Base-by-base conservation (phyloP, 1,140 invertebrate genomes). In the Drosophila cardini region DNA sequence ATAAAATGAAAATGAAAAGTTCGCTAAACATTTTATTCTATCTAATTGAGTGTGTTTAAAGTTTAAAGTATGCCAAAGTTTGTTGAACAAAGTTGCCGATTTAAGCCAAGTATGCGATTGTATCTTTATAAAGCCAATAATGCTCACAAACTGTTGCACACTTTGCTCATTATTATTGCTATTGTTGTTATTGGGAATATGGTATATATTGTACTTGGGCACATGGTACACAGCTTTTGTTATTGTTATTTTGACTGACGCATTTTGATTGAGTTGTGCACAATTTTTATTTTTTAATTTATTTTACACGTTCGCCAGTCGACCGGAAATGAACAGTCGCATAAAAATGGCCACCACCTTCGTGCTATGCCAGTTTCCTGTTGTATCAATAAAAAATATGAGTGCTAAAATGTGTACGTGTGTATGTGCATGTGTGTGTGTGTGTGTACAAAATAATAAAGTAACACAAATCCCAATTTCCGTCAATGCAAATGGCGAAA, bases 31-130 rank as follows among this genome's bases (percentile, higher is more conserved):
- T 87, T 87, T 87, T 83, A 87, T 87, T 83, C 78, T 87, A 87
- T 87, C 83, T 89, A 83, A 87, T 87, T 87, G 84, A 87, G 83
- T 89, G 83, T 87, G 83, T 89, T 87, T 89, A 87, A 89, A 87
- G 76, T 86, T 89, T 87, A 86, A 86, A 86, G 82, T 83, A 80
- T 80, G 84, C 84, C 76, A 80, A 89, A 78, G 80, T 90, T 79
- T 71, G 68, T 77, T 71, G 21, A 15, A 38, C 21, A 58, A 76
- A 72, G 73, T 72, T 83, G 76, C 60, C 56, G 48, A 62, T 72
- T 72, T 72, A 72, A 72, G 69, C 50, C 73, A 53, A 71, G 40
- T 71, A 53, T 58, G 32, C 46, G 67, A 57, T 71, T 58, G 40
- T 57, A 57, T 40, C 42, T 69, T 42, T 72, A 72, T 64, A 65